Conservation (phyloP, 2,113 vertebrate species). For the Colinus virginianus region DNA sequence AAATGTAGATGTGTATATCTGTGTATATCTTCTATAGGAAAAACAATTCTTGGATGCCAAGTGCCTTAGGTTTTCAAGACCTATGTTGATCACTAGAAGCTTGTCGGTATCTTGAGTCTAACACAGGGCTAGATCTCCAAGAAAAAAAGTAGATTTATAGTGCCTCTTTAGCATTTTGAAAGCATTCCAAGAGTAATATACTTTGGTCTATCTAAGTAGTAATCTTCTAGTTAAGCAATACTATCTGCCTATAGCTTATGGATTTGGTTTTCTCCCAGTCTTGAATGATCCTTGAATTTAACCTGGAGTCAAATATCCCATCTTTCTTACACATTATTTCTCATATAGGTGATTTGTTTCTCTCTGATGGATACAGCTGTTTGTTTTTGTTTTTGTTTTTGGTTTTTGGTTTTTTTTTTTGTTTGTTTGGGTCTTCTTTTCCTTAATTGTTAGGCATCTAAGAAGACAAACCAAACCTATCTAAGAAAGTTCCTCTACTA, state of each 20-base stretch:
- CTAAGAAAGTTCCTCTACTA: not conserved
- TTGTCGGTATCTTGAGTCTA: not conserved
- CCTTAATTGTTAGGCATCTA: not conserved
- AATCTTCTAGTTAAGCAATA: not conserved
- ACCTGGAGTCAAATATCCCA: not conserved
- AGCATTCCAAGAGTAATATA: not conserved
- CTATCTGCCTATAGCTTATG: not conserved
- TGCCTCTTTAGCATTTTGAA: not conserved
- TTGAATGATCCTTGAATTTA: not conserved
- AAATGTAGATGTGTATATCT: not conserved
- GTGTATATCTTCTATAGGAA: not conserved
- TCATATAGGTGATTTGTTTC: not conserved
- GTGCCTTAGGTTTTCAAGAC: not conserved
- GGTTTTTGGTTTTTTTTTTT: not conserved
- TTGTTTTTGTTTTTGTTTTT: not conserved
- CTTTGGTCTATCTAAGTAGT: not conserved
- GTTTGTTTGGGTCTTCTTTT: not conserved
- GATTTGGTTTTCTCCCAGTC: not conserved
- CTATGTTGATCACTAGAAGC: not conserved
- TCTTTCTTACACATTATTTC: not conserved
- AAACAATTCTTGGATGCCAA: not conserved
- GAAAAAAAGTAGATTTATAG: accelerated
- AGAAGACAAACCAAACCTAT: not conserved
- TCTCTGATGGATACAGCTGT: not conserved
- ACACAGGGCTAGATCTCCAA: not conserved